Conservation (phyloP, 2,113 vertebrate species). For the Dicaeum eximium region DNA sequence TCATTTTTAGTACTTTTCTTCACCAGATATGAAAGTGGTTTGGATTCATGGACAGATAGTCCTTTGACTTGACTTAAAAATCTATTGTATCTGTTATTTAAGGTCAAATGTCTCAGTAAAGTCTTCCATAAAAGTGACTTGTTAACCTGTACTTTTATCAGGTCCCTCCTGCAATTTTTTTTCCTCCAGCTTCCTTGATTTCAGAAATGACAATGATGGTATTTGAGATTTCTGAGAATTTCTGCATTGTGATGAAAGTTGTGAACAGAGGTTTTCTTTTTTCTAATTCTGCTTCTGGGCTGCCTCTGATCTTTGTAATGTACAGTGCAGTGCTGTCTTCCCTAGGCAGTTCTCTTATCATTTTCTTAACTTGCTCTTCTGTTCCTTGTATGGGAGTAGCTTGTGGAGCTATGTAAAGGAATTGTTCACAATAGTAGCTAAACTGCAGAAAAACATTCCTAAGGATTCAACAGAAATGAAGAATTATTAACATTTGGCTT, state of each 20-base stretch:
- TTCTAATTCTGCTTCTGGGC: conserved; percentile 71
- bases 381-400: neutral
- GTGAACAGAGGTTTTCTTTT: conserved; percentile 43
- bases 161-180: conserved; percentile 52
- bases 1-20: conserved; percentile 51
- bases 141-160: conserved; percentile 25
- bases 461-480: neutral
- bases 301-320: conserved; percentile 70
- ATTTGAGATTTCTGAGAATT: conserved; percentile 71
- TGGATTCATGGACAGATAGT: conserved; percentile 42
- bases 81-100: conserved; percentile 8
- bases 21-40: conserved; percentile 26
- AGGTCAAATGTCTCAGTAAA: conserved; percentile 46
- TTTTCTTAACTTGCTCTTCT: conserved; percentile 70
- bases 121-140: neutral
- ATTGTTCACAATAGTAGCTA: neutral
- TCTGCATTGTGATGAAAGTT: conserved; percentile 61
- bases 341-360: conserved; percentile 60
- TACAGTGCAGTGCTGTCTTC: conserved; percentile 58
- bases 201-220: conserved; percentile 60
- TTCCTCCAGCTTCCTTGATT: conserved; percentile 58
- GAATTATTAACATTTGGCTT: neutral
- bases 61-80: conserved; percentile 59
- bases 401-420: neutral
- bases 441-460: neutral